Base-by-base conservation (phyloP, 2,888 invertebrate genomes). In the Carcina quercana region DNA sequence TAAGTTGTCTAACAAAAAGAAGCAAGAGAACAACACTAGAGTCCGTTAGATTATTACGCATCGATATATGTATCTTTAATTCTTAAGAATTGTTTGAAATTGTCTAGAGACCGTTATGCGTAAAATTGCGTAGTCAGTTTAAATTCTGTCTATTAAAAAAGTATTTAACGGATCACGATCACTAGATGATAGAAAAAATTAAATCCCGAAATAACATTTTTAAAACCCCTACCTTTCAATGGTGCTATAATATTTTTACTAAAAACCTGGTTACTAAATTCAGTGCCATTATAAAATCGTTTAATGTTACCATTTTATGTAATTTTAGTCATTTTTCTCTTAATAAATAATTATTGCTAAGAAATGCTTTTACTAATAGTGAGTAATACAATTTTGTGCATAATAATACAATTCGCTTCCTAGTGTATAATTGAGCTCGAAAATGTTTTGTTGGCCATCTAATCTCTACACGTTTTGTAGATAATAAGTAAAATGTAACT, bases 1-100 rank as follows among this genome's bases (percentile, higher is more conserved):
- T 54, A 90, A 88, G 60, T 64, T 89, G 52, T 73, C 83, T 1
- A 89, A 59, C 48, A 82, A 79, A 47, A 82, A 70, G 47, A 79
- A 80, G 40, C 78, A 78, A 47, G 65, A 62, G 3, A 80, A 82
- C 48, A 79, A 67, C 30, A 67, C 69, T 33, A 66, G 82, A 46
- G 80, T 82, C 13, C 80, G 80, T 40, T 80, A 58, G 28, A 24
- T 10, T 26, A 26, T 13, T 1, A 8, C 8, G 14, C 5, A 3
- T 26, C n/a, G 13, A 15, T 13, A 4, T 26, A 3, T 8, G 7
- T 14, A 20, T 10, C 10, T 20, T 20, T 20, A 20, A 32, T 14
- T 21, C 27, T 27, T 32, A 17, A 12, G 6, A n/a, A n/a, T n/a
- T n/a, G n/a, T n/a, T n/a, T n/a, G n/a, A n/a, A 12, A 24, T 33